Percentiles rank a stretch among this genome's conserved stretches.
Evolutionary conservation across 2,113 vertebrate genomes (phyloP).

Genomic region (Podiceps cristatus): DNA sequence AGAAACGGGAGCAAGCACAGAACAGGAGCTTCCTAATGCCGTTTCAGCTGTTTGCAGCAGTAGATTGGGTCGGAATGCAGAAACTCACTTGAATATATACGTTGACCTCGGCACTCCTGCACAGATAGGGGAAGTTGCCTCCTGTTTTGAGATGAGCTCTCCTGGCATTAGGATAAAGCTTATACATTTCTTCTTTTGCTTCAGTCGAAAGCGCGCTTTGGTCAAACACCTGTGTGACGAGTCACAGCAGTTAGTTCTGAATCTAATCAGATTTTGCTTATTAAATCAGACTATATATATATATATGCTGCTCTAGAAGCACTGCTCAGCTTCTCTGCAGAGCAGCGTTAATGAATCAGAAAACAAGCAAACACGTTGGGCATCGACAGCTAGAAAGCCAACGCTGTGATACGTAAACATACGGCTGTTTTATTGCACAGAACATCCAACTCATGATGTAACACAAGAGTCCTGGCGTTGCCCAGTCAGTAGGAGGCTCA

Average conservation of each 20-base stretch:
- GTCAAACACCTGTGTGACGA: constrained; percentile 89
- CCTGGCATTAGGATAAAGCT: constrained; percentile 93
- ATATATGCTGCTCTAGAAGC: not conserved
- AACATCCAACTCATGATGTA: not conserved
- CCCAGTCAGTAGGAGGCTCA: not conserved
- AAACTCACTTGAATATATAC: constrained; percentile 91
- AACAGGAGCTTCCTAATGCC: not conserved
- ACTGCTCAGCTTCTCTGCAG: not conserved
- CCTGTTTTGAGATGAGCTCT: constrained; percentile 98
- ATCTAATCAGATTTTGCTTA: not conserved
- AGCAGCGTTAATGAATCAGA: not conserved
- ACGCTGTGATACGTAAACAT: accelerated
- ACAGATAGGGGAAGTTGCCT: constrained; percentile 96
- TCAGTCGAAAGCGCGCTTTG: constrained; percentile 95
- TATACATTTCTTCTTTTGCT: constrained; percentile 99
- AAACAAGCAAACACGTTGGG: not conserved
- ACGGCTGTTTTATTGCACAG: not conserved
- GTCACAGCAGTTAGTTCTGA: not conserved
- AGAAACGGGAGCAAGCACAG: not conserved
- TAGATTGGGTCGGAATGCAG: not conserved
- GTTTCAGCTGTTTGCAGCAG: accelerated
- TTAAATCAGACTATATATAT: not conserved
- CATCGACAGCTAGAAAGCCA: not conserved
- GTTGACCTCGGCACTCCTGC: constrained; percentile 96
- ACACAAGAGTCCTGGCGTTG: not conserved